Conservation (phyloP, 2,113 vertebrate genomes). For the Callorhinus ursinus region DNA sequence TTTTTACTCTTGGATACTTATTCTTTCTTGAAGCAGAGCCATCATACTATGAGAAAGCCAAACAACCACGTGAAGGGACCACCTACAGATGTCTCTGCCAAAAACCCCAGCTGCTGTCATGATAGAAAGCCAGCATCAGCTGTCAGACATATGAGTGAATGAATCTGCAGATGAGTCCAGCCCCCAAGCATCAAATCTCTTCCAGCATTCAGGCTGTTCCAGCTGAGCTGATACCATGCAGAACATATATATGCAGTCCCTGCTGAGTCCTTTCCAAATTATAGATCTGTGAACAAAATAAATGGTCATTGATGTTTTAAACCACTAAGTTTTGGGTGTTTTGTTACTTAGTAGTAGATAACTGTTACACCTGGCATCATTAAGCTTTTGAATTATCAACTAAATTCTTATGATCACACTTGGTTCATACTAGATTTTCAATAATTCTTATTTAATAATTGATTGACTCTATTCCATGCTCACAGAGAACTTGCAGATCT, state of each 20-base stretch:
- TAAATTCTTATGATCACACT: background rate
- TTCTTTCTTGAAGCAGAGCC: background rate
- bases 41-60: background rate
- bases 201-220: background rate
- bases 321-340: background rate
- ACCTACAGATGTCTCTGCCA: background rate
- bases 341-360: background rate
- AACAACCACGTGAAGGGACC: background rate
- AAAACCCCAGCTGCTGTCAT: background rate
- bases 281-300: background rate
- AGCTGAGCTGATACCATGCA: background rate
- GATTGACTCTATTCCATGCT: background rate
- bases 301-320: background rate
- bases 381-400: background rate
- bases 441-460: background rate
- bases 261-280: background rate
- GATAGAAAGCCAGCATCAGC: background rate
- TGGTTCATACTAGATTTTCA: background rate
- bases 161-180: background rate
- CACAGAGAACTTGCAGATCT: background rate
- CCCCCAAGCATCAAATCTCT: background rate
- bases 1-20: background rate
- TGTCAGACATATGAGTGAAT: background rate
- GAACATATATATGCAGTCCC: background rate
- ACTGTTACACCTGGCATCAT: background rate